Evolutionary conservation across 2,888 invertebrate genomes (phyloP).

Genomic region (Amphipoea lucens): DNA sequence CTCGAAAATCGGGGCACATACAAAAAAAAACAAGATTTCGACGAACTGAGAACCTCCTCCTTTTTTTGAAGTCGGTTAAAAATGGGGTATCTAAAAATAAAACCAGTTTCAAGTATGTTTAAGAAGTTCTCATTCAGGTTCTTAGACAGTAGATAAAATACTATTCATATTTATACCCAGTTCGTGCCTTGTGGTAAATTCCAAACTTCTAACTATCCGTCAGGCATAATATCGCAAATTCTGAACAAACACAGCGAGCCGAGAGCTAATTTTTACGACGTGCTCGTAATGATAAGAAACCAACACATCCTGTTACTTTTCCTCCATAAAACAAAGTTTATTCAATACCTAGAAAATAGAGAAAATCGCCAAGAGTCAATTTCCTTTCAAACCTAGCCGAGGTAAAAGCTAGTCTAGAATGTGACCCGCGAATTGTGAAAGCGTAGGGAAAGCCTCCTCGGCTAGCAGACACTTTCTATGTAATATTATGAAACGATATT

Average conservation of each 20-base stretch:
- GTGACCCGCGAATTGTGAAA: slow-evolving; percentile 50
- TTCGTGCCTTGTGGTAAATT: not conserved
- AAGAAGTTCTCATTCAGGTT: not conserved
- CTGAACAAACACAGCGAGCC: not conserved
- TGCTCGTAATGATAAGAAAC: slow-evolving; percentile 38
- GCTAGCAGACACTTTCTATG: slow-evolving; percentile 36
- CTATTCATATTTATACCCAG: not conserved
- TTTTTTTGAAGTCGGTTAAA: not conserved
- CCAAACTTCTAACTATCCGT: slow-evolving; percentile 3
- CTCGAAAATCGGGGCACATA: not conserved
- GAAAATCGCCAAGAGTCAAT: slow-evolving; percentile 39
- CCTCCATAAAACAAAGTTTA: slow-evolving; percentile 51
- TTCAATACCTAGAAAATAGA: slow-evolving; percentile 44
- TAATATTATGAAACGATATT: slow-evolving; percentile 27
- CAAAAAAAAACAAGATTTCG: not conserved
- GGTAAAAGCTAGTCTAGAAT: slow-evolving; percentile 52
- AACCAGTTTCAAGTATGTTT: not conserved
- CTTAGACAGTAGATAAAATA: not conserved
- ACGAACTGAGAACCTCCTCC: not conserved
- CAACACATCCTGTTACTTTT: slow-evolving; percentile 35
- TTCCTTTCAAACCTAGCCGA: slow-evolving; percentile 49
- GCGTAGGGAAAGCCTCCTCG: slow-evolving; percentile 51
- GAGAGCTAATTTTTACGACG: slow-evolving; percentile 16
- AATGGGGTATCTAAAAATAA: not conserved
- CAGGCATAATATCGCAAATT: not conserved